phyloP scores from a whole-genome alignment of 2,888 invertebrate species.

The Epiblema foenella region DNA sequence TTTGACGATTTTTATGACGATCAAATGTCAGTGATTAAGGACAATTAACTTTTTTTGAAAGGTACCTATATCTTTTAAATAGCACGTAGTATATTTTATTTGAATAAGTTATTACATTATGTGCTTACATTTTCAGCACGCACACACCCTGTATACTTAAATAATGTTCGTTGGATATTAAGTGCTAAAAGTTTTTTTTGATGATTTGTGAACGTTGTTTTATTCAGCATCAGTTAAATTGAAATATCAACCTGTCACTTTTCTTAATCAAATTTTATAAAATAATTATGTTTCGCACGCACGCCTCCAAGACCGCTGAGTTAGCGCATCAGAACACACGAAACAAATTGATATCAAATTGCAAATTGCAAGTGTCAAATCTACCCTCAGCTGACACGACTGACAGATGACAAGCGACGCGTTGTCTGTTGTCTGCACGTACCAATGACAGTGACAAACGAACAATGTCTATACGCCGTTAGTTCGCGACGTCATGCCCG shows the following conservation, averaged over 20 bases:
- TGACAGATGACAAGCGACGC: conserved; percentile 16
- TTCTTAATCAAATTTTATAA: neutral
- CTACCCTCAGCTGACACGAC: neutral
- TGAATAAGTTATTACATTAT: too few relatives aligned
- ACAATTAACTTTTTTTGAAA: too few relatives aligned
- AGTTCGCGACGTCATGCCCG: conserved; percentile 25
- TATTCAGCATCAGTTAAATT: too few relatives aligned
- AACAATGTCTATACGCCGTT: conserved; percentile 36
- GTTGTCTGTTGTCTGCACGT: conserved; percentile 2
- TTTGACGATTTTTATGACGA: too few relatives aligned
- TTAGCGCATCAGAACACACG: neutral
- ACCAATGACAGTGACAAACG: conserved; percentile 32
- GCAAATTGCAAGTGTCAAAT: neutral
- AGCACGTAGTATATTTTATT: too few relatives aligned
- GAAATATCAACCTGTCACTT: neutral
- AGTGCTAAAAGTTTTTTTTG: too few relatives aligned
- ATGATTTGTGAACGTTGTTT: too few relatives aligned
- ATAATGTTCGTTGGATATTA: neutral
- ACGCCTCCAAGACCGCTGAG: neutral
- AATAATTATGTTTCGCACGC: neutral
- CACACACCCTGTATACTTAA: too few relatives aligned
- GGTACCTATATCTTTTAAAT: too few relatives aligned
- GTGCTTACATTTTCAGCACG: too few relatives aligned
- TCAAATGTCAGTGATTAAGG: too few relatives aligned
- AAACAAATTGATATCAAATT: neutral